A percentile compares a stretch with the other conserved stretches of the same genome.
Evolutionary conservation across 2,888 invertebrate genomes (phyloP).

Genomic region (Trichopria drosophilae): DNA sequence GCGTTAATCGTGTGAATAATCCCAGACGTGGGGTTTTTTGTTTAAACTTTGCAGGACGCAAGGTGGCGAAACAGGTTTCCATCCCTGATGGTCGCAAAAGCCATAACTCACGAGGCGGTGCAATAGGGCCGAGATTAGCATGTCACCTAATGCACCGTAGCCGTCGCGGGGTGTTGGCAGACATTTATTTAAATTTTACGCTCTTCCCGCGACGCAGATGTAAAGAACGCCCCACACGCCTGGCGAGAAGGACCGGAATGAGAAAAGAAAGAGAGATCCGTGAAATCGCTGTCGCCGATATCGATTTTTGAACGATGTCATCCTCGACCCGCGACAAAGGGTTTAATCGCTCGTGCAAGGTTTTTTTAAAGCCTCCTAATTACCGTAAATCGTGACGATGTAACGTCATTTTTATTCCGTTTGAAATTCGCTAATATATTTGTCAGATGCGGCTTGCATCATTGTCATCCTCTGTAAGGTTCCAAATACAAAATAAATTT

Average conservation of each 20-base stretch:
- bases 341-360: conserved; percentile 33
- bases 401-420: too few species aligned
- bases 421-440: conserved; percentile 5
- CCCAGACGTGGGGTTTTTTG: too few species aligned
- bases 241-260: conserved; percentile 26
- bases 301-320: conserved; percentile 14
- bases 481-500: too few species aligned
- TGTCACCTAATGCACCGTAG: conserved; percentile 53
- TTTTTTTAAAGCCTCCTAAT: too few species aligned
- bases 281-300: conserved; percentile 46
- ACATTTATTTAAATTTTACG: conserved; percentile 58
- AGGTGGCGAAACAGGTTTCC: conserved; percentile 35
- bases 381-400: too few species aligned
- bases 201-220: conserved; percentile 48
- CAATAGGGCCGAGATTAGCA: conserved; percentile 49
- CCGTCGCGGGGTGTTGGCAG: conserved; percentile 41
- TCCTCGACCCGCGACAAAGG: conserved; percentile 35
- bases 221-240: conserved; percentile 19
- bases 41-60: too few species aligned
- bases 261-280: conserved; percentile 44
- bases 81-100: conserved; percentile 28
- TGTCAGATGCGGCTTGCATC: too few species aligned
- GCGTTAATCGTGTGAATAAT: too few species aligned
- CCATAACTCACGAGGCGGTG: conserved; percentile 43
- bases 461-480: too few species aligned